Base-by-base conservation (phyloP, 2,797 vertebrate species). In the Fistularia tabacaria region DNA sequence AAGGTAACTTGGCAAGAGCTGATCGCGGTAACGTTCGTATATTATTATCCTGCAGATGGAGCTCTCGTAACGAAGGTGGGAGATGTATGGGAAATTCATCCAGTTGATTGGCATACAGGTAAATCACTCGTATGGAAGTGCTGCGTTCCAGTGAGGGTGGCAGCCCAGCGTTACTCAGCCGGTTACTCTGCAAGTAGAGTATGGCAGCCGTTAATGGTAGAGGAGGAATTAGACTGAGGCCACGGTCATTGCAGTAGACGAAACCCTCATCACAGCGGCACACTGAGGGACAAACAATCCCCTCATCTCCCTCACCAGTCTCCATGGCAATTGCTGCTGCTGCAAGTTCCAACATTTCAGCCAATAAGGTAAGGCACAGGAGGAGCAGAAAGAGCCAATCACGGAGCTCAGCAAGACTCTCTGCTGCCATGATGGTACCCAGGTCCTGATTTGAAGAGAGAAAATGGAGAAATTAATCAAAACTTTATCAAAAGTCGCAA, bases 121-220 rank as follows among this genome's bases (percentile, higher is more conserved):
- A 98, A 7, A 98, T 90, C 13, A 97, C 95, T 81, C 89, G 87
- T 49, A 98, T 87, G 1, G 86, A 91, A 49, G 87, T 74, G 52
- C 93, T 89, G 14, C 82, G 87, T 42, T 91, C 93, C 77, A 98
- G 73, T 0, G 89, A 93, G 0, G 87, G 86, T 0, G 95, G 93
- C 74, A 98, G 86, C 7, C 96, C 96, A 0, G 93, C 90, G 0
- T 95, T 97, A 46, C 85, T 91, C 77, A 98, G 93, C 13, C 92
- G 93, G 85, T 99, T 99, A 88, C 97, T 99, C 79, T 99, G 96
- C n/a, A 99, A 86, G 91, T 96, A 99, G 7, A 99, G 93, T 38
- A 96, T 95, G 54, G 95, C 94, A 58, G 95, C 95, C 0, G 91
- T 92, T 1, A 93, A 74, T 0, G 96, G 96, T 57, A 98, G 89